Base-by-base conservation (phyloP, 2,797 vertebrate species). In the Distichodus sexfasciatus region DNA sequence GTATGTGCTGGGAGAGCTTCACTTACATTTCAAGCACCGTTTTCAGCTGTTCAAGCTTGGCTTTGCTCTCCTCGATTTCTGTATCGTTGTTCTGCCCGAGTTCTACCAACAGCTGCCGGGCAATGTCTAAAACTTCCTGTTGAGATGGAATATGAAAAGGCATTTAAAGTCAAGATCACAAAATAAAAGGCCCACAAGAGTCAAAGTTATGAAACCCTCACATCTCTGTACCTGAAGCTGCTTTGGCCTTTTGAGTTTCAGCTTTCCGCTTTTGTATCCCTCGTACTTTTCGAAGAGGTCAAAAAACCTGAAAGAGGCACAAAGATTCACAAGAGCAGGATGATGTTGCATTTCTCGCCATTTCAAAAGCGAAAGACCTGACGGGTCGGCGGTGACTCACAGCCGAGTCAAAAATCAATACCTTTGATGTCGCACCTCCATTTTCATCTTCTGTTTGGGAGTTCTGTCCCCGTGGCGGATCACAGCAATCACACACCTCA, bases 401-500 rank as follows among this genome's bases (percentile, higher is more conserved):
- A n/a, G n/a, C n/a, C n/a, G n/a, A n/a, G n/a, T n/a, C n/a, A n/a
- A 33, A 66, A 24, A 10, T 48, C 26, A 8, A 12, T 71, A 94
- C 94, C 85, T 91, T 65, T 95, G 94, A 84, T 95, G 92, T 40
- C 94, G 91, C 79, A 95, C 94, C 88, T 95, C 94, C 94, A 95
- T 95, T 87, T 95, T 95, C 94, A 95, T 94, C 85, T 95, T 95
- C 76, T 95, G 94, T 69, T 95, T 95, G 66, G 94, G 94, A 59
- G 94, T 95, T 75, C 94, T 82, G 83, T 95, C 94, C 26, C 94
- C 94, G 41, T 95, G 93, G 47, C 93, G 90, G 82, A 94, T 95
- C 62, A 95, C 93, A 71, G 93, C 93, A 71, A 95, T 95, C 40
- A 95, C 94, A 85, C 94, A 95, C 21, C 94, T 90, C 47, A 95